Conservation (phyloP, 2,113 vertebrate genomes). For the Phyllostomus discolor region DNA sequence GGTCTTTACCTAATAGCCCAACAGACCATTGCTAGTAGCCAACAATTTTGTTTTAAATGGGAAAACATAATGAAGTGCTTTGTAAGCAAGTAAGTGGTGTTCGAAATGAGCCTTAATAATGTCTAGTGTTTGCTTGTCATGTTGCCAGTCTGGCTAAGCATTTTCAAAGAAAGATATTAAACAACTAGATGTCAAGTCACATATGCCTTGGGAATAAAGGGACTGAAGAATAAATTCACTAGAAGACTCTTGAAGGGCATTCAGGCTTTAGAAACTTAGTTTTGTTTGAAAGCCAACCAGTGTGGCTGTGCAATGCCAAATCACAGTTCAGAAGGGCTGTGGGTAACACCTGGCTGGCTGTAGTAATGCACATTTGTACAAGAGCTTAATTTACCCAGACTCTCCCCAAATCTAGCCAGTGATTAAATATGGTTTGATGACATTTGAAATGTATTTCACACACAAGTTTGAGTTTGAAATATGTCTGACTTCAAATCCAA, state of each 20-base stretch:
- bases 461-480: neutral
- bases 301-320: neutral
- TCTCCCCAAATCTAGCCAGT: neutral
- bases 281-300: neutral
- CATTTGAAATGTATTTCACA: neutral
- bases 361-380: neutral
- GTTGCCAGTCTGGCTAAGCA: neutral
- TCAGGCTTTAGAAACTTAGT: neutral
- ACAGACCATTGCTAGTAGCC: neutral
- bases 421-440: neutral
- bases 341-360: neutral
- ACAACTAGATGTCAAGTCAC: neutral
- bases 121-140: neutral
- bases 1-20: neutral
- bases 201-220: neutral
- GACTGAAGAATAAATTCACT: neutral
- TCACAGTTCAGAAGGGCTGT: neutral
- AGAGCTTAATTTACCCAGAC: neutral
- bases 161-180: neutral
- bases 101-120: neutral
- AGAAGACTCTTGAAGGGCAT: neutral
- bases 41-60: neutral
- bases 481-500: neutral
- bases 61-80: neutral
- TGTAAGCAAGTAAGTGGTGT: neutral